These are phyloP conservation scores for Archocentrus centrarchus DNA, from an alignment of 2,113 vertebrate species.

Conservation along the genomic window DNA sequence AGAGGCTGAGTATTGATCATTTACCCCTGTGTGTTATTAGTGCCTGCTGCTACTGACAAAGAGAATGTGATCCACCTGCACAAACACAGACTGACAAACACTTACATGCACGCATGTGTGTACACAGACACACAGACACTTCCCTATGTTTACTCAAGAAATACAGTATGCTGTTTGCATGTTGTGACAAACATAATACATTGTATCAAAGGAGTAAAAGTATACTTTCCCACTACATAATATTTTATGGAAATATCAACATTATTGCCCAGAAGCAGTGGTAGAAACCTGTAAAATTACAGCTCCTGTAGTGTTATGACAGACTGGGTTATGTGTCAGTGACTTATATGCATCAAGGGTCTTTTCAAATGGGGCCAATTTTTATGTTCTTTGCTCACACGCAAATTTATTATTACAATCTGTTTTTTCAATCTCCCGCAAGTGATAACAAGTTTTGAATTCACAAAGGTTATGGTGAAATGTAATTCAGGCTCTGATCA, in stretches of 20 bases:
- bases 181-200: constrained; percentile 48
- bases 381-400: constrained; percentile 16
- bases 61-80: constrained; percentile 59
- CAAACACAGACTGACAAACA: constrained; percentile 46
- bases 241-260: constrained; percentile 51
- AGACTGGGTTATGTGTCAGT: constrained; percentile 29
- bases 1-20: constrained; percentile 78
- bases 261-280: constrained; percentile 16
- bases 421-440: constrained; percentile 55
- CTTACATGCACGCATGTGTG: background rate
- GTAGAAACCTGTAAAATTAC: constrained; percentile 46
- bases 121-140: background rate
- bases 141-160: constrained; percentile 24
- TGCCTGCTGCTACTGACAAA: constrained; percentile 71
- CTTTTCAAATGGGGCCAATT: constrained; percentile 41
- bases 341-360: constrained; percentile 51
- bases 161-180: constrained; percentile 42
- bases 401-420: constrained; percentile 52
- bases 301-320: constrained; percentile 42
- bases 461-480: constrained; percentile 54
- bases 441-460: constrained; percentile 50
- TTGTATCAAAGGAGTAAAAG: constrained; percentile 20
- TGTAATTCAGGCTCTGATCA: constrained; percentile 68
- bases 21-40: constrained; percentile 79
- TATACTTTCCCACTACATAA: constrained; percentile 28